Percentiles rank a stretch among this genome's conserved stretches.
These are phyloP conservation scores for Cossypha niveicapilla DNA, from an alignment of 2,797 vertebrate genomes.

Conservation along the genomic window DNA sequence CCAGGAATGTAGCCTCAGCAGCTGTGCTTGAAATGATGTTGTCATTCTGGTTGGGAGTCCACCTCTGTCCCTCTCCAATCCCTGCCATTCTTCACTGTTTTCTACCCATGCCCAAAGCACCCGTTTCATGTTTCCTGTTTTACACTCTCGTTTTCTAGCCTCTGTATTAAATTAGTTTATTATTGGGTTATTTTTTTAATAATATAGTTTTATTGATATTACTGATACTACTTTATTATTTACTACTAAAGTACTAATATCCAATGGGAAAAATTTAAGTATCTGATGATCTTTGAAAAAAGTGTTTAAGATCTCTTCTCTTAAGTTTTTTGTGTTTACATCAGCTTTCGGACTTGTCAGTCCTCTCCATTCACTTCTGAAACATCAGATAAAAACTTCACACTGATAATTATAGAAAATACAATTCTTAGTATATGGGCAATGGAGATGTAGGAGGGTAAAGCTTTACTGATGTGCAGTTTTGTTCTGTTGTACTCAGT, in stretches of 20 bases:
- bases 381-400: not conserved
- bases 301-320: not conserved
- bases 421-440: not conserved
- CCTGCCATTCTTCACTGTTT: not conserved
- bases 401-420: not conserved
- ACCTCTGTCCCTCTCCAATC: not conserved
- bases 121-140: not conserved
- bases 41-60: not conserved
- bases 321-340: not conserved
- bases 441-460: not conserved
- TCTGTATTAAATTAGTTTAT: not conserved
- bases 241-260: not conserved
- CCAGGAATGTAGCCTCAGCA: not conserved
- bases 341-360: not conserved
- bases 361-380: not conserved
- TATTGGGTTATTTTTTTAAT: not conserved
- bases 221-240: not conserved
- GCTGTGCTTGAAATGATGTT: not conserved
- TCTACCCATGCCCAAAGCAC: not conserved
- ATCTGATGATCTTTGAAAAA: not conserved
- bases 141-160: not conserved
- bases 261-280: not conserved
- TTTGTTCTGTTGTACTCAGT: not conserved
- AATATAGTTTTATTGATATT: not conserved
- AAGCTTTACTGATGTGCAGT: not conserved